Evolutionary conservation across 2,113 vertebrate species (phyloP), one percentile per base, ranked within the genome.

Genomic region (Brienomyrus longianalis): DNA sequence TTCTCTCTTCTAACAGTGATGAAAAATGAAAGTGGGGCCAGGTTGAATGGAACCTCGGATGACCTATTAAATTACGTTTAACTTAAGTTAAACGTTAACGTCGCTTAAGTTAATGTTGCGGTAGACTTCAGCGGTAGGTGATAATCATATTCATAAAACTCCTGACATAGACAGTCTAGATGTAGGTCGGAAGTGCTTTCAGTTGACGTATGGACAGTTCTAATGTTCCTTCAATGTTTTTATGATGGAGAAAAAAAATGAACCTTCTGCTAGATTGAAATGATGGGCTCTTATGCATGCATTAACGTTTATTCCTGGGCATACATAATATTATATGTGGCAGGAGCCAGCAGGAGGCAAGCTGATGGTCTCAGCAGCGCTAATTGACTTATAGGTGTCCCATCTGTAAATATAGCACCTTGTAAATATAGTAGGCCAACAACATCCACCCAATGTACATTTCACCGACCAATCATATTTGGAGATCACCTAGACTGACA

Each of bases 1-100:
- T 31, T 39, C 39, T 39, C 39, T 27, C 48, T 56, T 21, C 39
- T 54, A 86, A 86, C 50, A 35, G 50, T 9, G n/a, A 35, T 56
- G 85, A 87, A 52, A 86, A 86, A 52, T 84, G 83, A 84, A 84
- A 84, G 43, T 84, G 45, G 23, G 43, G 83, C 83, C 83, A n/a
- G 84, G 47, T 13, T 84, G 83, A 52, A 27, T 54, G 84, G 48
- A 52, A 52, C 50, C 84, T 52, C 50, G 13, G 27, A 11, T 86
- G 54, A 35, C 50, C 45, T 84, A 48, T 84, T 84, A 84, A 54
- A 86, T 50, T 31, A 54, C 50, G 48, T 52, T 86, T 86, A 86
- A 86, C 50, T 15, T 86, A 52, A 39, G 39, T 39, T 39, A 39
- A 39, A 39, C 39, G 39, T 39, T 39, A 86, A 50, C 50, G 48